These are phyloP conservation scores for Trachelus tabidus DNA, from an alignment of 2,888 invertebrate genomes.

Conservation along the genomic window DNA sequence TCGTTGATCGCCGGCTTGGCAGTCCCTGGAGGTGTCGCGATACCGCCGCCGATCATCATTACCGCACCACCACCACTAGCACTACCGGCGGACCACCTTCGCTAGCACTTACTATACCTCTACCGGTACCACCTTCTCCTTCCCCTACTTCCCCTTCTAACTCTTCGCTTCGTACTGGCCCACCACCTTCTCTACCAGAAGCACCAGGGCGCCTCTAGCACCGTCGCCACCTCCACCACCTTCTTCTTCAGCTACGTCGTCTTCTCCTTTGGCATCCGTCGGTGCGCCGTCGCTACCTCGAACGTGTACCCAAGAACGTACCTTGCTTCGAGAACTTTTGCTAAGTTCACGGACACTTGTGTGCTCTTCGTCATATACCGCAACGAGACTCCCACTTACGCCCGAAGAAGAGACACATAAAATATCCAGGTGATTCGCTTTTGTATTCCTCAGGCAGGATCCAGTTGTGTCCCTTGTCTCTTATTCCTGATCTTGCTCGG, in stretches of 20 bases:
- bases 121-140: conserved; percentile 14
- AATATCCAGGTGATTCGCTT: not conserved
- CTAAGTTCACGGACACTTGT: not conserved
- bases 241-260: conserved; percentile 1
- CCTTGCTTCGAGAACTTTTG: not conserved
- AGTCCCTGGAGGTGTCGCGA: conserved; percentile 59
- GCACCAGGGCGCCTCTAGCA: conserved; percentile 9
- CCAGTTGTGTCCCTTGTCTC: not conserved
- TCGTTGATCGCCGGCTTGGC: conserved; percentile 59
- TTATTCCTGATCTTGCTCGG: not conserved
- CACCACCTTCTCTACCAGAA: conserved; percentile 19
- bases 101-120: conserved; percentile 8
- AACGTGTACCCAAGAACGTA: not conserved
- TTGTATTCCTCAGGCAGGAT: not conserved
- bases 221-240: conserved; percentile 21
- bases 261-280: conserved; percentile 12
- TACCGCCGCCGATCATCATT: conserved; percentile 63
- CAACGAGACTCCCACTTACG: not conserved
- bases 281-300: not conserved
- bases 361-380: not conserved
- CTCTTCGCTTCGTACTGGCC: not conserved
- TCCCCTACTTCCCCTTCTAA: conserved; percentile 6
- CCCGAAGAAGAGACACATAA: not conserved
- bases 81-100: conserved; percentile 14
- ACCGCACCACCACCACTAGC: conserved; percentile 45